These are phyloP conservation scores for Mionectes olivaceus DNA, from an alignment of 2,797 vertebrate genomes.

Conservation along the genomic window DNA sequence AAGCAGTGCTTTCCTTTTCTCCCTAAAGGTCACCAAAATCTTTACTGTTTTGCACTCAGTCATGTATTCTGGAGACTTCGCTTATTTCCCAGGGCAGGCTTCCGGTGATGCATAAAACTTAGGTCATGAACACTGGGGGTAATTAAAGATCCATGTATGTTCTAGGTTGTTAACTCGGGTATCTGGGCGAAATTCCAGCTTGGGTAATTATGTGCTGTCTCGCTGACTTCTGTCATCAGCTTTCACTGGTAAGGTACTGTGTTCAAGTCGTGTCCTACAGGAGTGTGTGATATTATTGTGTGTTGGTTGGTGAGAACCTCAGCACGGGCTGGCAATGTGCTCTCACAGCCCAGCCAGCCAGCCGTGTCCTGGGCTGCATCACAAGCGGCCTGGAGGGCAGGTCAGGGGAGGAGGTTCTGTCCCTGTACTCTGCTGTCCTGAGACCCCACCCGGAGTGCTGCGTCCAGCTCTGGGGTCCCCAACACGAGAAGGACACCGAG, in stretches of 20 bases:
- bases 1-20: neutral
- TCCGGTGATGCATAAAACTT: neutral
- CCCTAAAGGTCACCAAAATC: neutral
- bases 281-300: neutral
- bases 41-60: neutral
- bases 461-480: neutral
- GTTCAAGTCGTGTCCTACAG: neutral
- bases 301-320: neutral
- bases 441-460: neutral
- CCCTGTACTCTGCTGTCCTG: neutral
- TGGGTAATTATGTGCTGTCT: conserved; percentile 26
- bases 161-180: conserved; percentile 9
- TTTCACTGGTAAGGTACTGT: neutral
- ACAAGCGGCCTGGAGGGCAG: neutral
- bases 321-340: neutral
- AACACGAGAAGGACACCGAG: neutral
- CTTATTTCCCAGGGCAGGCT: neutral
- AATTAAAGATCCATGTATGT: conserved; percentile 27
- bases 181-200: conserved; percentile 38
- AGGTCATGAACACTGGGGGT: neutral
- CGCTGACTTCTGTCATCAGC: neutral
- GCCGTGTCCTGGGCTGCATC: neutral
- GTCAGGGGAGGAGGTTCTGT: neutral
- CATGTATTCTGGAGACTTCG: neutral
- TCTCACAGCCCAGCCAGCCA: neutral